Conservation (phyloP, 2,113 vertebrate genomes). For the Tachuris rubrigastra region DNA sequence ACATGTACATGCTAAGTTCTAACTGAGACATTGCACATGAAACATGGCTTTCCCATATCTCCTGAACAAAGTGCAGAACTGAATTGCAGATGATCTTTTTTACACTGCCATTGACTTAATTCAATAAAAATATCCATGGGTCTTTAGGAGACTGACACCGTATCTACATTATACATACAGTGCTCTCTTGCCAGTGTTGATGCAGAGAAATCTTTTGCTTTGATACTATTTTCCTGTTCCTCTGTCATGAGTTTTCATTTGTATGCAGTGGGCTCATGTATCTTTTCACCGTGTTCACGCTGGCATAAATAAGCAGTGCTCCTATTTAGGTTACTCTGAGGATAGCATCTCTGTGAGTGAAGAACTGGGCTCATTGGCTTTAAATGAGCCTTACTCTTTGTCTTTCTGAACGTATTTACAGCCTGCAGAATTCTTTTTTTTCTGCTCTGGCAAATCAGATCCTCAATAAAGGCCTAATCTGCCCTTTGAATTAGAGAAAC, state of each 20-base stretch:
- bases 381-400: background rate
- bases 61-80: background rate
- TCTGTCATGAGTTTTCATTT: background rate
- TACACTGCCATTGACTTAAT: background rate
- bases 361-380: background rate
- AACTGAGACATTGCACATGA: background rate
- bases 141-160: background rate
- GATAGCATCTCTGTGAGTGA: background rate
- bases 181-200: background rate
- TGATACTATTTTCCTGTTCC: background rate
- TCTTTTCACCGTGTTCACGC: background rate
- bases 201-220: background rate
- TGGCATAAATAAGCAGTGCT: background rate
- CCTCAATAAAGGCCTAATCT: constrained; percentile 21
- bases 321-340: background rate
- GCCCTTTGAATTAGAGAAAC: constrained; percentile 1
- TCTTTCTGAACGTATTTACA: background rate
- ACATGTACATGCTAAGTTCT: background rate
- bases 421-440: background rate
- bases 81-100: background rate
- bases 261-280: background rate
- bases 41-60: background rate
- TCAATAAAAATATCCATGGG: background rate
- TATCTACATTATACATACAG: background rate
- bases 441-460: constrained; percentile 30